Evolutionary conservation across 2,113 vertebrate genomes (phyloP), one percentile per base, ranked within the genome.

Genomic region (Macquaria ambigua): DNA sequence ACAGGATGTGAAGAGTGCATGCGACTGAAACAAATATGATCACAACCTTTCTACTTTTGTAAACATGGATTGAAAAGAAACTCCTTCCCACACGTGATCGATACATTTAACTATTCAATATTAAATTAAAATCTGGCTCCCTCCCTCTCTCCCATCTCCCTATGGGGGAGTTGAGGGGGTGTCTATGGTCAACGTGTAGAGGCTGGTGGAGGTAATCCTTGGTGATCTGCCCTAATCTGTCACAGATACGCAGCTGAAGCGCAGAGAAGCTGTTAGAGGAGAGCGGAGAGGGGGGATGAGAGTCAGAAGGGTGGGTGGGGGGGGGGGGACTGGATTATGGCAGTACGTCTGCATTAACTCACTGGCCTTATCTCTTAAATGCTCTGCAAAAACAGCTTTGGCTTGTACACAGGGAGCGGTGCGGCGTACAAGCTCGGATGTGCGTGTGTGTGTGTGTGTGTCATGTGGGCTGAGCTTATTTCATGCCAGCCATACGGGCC

Each of bases 171-270:
- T 69, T 48, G 31, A 50, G 80, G 64, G 81, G 81, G 84, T 78
- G 87, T 82, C 84, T 84, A 58, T 83, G 93, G 94, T 93, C 94
- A 94, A 81, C n/a, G 78, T 94, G 90, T 88, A 88, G 80, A 76
- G 87, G 74, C 90, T 94, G 92, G 81, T 86, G 86, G 87, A 92
- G 92, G 94, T 96, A 96, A 96, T 96, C 95, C 95, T 87, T 48
- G 28, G 92, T 93, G 94, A 96, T 96, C 95, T 96, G 89, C 81
- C 90, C 90, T 96, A 96, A 96, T 95, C 95, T 96, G 95, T 95
- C 93, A 94, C 95, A 95, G 95, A 96, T 96, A 96, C 82, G 87
- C 89, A 83, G 89, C 86, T 94, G 93, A 96, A 94, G 88, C 81
- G 85, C 81, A 82, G 87, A 88, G 91, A 90, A 93, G 89, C 91